A percentile compares a stretch with the other conserved stretches of the same genome.
These are phyloP conservation scores for Tetramorium simillimum DNA, from an alignment of 1,140 invertebrate species.

Conservation along the genomic window DNA sequence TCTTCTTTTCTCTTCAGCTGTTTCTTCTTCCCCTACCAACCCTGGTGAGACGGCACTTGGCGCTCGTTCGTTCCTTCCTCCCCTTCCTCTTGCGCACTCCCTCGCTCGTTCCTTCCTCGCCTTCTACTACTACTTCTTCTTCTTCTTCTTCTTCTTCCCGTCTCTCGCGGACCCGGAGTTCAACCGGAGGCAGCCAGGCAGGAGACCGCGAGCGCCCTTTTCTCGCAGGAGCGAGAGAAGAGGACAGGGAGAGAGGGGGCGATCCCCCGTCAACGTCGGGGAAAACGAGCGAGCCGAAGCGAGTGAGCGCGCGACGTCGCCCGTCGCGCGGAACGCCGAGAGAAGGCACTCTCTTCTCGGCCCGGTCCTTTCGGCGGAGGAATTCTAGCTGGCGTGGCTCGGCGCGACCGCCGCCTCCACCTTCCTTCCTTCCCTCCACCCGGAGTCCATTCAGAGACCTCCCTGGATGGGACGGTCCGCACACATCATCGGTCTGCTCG, in stretches of 20 bases:
- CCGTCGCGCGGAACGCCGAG: slow-evolving; percentile 65
- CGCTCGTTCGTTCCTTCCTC: slow-evolving; percentile 32
- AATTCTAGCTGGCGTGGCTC: slow-evolving; percentile 83
- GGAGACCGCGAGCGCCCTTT: slow-evolving; percentile 64
- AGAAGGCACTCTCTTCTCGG: slow-evolving; percentile 63
- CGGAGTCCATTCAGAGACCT: slow-evolving; percentile 82
- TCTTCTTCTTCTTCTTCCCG: slow-evolving; percentile 55
- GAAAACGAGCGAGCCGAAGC: slow-evolving; percentile 59
- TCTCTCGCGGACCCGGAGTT: slow-evolving; percentile 68
- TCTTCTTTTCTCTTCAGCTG: slow-evolving; percentile 33
- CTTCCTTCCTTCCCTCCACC: slow-evolving; percentile 79
- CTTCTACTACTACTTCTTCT: slow-evolving; percentile 37
- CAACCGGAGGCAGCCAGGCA: slow-evolving; percentile 54
- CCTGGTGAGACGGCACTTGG: background rate
- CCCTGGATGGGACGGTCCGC: slow-evolving; percentile 83
- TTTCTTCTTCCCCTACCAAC: slow-evolving; percentile 60
- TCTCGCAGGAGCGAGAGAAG: slow-evolving; percentile 41
- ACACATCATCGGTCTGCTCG: slow-evolving; percentile 74
- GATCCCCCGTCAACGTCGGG: slow-evolving; percentile 50
- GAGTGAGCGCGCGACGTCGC: slow-evolving; percentile 58
- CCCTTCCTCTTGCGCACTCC: slow-evolving; percentile 51
- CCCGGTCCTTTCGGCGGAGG: slow-evolving; percentile 80
- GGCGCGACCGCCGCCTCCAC: slow-evolving; percentile 70
- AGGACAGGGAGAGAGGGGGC: slow-evolving; percentile 33
- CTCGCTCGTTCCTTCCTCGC: background rate